These are phyloP conservation scores for Zaprionus obscuricornis DNA, from an alignment of 2,888 invertebrate genomes.

Conservation along the genomic window DNA sequence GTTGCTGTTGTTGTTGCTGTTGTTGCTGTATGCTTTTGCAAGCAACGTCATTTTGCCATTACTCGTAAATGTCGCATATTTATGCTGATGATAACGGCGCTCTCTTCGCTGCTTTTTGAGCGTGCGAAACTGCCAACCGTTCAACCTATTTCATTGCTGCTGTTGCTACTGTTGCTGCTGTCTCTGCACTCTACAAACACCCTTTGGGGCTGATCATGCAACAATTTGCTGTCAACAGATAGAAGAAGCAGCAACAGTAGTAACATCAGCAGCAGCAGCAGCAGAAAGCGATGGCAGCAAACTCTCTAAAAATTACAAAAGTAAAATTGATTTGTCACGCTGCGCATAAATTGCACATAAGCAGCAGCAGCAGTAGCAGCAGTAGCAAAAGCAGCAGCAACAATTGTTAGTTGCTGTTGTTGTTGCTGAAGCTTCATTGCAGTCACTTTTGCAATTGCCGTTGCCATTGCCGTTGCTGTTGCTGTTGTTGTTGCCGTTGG, in stretches of 20 bases:
- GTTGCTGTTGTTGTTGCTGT: no score
- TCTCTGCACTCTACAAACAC: background rate
- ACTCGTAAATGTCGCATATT: constrained; percentile 55
- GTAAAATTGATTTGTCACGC: constrained; percentile 79
- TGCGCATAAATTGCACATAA: constrained; percentile 81
- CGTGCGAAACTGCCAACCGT: constrained; percentile 60
- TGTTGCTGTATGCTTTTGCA: constrained; percentile 25
- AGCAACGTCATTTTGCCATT: constrained; percentile 48
- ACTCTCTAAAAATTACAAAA: constrained; percentile 55
- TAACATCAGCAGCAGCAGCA: no score
- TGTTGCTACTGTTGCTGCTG: background rate
- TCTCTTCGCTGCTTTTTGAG: constrained; percentile 48
- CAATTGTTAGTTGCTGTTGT: constrained; percentile 16
- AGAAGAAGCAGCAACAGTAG: no score
- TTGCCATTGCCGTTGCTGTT: constrained; percentile 35
- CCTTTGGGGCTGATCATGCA: constrained; percentile 31
- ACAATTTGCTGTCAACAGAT: constrained; percentile 51
- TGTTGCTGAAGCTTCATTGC: constrained; percentile 17
- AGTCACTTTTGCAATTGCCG: constrained; percentile 27
- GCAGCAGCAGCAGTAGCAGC: constrained; percentile 44
- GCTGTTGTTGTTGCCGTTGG: constrained; percentile 12
- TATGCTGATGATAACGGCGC: constrained; percentile 67
- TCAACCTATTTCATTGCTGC: no score
- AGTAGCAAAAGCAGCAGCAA: constrained; percentile 24
- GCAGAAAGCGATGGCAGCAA: constrained; percentile 41